Conservation (phyloP, 2,888 invertebrate species). For the Hartigia nigra region DNA sequence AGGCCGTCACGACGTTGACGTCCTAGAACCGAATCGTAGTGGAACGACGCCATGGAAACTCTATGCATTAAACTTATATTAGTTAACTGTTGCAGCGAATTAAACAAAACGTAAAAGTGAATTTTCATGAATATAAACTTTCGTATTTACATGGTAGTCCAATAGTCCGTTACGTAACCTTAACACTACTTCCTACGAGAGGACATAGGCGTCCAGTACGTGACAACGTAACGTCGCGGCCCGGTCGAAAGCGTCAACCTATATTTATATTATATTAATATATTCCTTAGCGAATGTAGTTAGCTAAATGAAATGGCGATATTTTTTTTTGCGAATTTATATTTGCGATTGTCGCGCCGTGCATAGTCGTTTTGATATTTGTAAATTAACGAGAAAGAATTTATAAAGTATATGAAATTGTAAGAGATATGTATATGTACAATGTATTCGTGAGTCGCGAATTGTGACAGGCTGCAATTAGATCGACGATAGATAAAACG, state of each 20-base stretch:
- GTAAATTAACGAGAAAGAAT: neutral
- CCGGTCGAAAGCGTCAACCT: constrained; percentile 1
- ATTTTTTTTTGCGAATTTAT: constrained; percentile 12
- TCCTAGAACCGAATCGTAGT: constrained; percentile 9
- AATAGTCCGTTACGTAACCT: too few species aligned
- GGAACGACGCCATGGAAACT: neutral
- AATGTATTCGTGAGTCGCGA: too few species aligned
- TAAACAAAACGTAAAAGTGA: neutral
- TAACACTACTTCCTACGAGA: too few species aligned
- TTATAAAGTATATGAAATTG: too few species aligned
- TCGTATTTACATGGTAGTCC: too few species aligned
- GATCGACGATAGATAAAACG: too few species aligned
- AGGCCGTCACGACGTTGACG: constrained; percentile 15
- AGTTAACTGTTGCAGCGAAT: neutral
- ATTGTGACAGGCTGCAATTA: too few species aligned
- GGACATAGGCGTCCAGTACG: neutral
- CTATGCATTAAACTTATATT: neutral
- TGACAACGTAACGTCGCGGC: neutral
- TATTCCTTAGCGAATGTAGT: constrained; percentile 35
- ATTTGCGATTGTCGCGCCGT: constrained; percentile 11
- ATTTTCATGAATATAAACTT: neutral
- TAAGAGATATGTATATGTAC: too few species aligned
- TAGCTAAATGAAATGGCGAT: constrained; percentile 18
- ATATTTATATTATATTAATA: constrained; percentile 14
- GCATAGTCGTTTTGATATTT: constrained; percentile 13